phyloP scores from a whole-genome alignment of 1,140 invertebrate species.

The Caenorhabditis remanei region DNA sequence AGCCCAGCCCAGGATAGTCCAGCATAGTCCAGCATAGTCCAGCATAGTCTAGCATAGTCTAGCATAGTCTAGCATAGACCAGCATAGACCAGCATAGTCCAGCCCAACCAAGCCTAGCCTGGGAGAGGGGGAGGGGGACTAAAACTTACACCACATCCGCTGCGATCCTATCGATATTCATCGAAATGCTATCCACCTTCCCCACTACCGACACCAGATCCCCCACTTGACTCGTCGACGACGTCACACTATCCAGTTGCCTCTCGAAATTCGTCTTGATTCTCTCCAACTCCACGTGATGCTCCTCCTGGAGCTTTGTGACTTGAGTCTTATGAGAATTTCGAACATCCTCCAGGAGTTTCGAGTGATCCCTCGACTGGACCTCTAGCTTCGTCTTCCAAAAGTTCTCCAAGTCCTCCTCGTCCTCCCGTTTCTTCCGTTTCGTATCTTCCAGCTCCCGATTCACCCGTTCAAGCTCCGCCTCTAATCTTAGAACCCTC shows the following conservation, averaged over 20 bases:
- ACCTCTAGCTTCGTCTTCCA: slow-evolving; percentile 49
- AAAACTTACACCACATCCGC: slow-evolving; percentile 48
- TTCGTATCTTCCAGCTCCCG: slow-evolving; percentile 55
- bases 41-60: too few species aligned
- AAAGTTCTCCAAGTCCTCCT: slow-evolving; percentile 52
- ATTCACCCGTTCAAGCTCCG: slow-evolving; percentile 56
- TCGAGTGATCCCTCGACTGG: not conserved
- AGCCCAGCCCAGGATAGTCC: too few species aligned
- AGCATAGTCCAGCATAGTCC: too few species aligned
- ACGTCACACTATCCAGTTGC: slow-evolving; percentile 51
- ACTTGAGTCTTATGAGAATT: not conserved
- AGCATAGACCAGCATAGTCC: too few species aligned
- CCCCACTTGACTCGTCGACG: slow-evolving; percentile 49
- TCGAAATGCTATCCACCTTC: slow-evolving; percentile 39
- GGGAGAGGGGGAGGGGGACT: too few species aligned
- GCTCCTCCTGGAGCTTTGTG: slow-evolving; percentile 47
- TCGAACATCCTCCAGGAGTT: slow-evolving; percentile 19
- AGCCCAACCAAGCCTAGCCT: too few species aligned
- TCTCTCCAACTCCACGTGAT: slow-evolving; percentile 17
- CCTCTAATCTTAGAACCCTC: slow-evolving; percentile 31
- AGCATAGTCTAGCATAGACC: too few species aligned
- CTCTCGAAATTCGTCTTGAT: slow-evolving; percentile 49
- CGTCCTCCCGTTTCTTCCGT: slow-evolving; percentile 58
- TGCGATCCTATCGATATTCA: slow-evolving; percentile 42
- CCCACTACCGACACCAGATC: slow-evolving; percentile 53